Percentiles rank a stretch among this genome's conserved stretches.
Conservation (phyloP, 2,113 vertebrate species). For the Bubo scandiacus region DNA sequence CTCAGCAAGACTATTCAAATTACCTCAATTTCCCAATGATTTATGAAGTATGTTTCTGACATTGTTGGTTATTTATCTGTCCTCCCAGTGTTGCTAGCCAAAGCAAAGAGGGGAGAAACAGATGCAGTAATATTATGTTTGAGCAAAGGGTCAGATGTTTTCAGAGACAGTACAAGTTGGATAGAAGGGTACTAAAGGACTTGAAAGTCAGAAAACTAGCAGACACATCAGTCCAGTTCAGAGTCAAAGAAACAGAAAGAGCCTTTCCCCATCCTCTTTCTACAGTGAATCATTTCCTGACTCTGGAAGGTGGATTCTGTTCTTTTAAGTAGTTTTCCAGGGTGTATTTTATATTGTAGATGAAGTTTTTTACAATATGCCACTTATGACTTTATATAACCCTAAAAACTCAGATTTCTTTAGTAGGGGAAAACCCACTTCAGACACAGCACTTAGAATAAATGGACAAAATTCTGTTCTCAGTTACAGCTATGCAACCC, state of each 20-base stretch:
- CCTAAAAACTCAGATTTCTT: background rate
- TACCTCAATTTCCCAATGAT: constrained; percentile 35
- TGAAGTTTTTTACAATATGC: constrained; percentile 51
- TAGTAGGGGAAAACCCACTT: constrained; percentile 27
- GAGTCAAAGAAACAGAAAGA: background rate
- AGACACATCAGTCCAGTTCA: background rate
- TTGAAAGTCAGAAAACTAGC: background rate
- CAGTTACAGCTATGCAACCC: background rate
- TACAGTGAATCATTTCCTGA: constrained; percentile 5
- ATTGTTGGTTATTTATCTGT: constrained; percentile 17
- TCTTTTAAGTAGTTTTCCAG: constrained; percentile 72
- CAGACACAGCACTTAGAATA: background rate
- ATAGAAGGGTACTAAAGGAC: background rate
- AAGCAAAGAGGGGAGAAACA: constrained; percentile 22
- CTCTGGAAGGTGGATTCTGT: constrained; percentile 59
- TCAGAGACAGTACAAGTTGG: background rate
- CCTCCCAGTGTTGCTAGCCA: background rate
- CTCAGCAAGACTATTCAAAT: constrained; percentile 32
- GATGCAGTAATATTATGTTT: background rate
- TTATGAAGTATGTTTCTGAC: constrained; percentile 33
- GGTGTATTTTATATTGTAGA: constrained; percentile 38
- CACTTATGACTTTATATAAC: constrained; percentile 41
- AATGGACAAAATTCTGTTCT: constrained; percentile 26
- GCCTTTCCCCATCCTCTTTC: constrained; percentile 15
- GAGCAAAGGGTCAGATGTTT: background rate